Conservation (phyloP, 2,113 vertebrate genomes). For the Anser brachyrhynchus region DNA sequence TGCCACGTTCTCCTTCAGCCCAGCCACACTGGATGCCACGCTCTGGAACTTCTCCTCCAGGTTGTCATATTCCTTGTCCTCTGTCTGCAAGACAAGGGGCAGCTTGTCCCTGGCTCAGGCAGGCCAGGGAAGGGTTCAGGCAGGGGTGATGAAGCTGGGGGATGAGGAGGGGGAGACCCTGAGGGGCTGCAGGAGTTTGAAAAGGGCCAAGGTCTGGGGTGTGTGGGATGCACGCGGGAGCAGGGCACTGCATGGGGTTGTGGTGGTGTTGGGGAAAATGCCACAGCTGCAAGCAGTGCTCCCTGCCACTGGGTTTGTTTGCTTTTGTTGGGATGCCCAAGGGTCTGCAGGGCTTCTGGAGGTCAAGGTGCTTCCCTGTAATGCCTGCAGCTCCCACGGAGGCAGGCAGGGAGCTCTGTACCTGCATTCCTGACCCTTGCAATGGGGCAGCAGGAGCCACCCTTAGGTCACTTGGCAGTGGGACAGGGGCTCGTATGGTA, state of each 20-base stretch:
- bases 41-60: conserved; percentile 86
- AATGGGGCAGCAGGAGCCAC: neutral
- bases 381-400: neutral
- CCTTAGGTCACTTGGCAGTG: neutral
- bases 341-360: neutral
- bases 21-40: conserved; percentile 81
- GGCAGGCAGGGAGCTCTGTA: neutral
- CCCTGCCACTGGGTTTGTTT: neutral
- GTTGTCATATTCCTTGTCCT: conserved; percentile 89
- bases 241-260: neutral
- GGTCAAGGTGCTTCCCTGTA: neutral
- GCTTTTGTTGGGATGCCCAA: neutral
- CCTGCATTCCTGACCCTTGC: neutral
- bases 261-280: neutral
- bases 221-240: neutral
- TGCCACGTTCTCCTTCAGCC: conserved; percentile 83
- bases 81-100: conserved; percentile 72
- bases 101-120: neutral
- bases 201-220: neutral
- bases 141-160: neutral
- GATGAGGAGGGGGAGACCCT: neutral
- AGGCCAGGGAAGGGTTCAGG: neutral
- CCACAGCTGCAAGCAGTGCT: neutral
- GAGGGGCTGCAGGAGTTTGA: neutral
- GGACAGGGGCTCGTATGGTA: neutral